Percentiles rank a stretch among this genome's conserved stretches.
These are phyloP conservation scores for Corydoras sp. DNA, from an alignment of 2,113 vertebrate species.

Conservation along the genomic window DNA sequence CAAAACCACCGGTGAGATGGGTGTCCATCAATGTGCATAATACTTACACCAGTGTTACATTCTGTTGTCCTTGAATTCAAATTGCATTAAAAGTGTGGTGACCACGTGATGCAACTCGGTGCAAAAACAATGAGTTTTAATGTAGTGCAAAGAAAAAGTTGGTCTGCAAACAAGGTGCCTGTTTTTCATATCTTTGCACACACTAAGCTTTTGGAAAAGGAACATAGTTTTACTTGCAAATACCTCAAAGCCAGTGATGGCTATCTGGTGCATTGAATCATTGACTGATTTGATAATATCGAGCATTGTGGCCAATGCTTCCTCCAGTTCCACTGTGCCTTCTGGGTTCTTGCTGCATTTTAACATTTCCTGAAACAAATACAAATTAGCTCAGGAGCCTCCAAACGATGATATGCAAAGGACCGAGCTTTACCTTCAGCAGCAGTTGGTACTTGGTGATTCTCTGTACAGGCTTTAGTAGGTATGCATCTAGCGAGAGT, in stretches of 20 bases:
- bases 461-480: conserved; percentile 86
- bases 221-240: background rate
- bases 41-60: too few relatives aligned
- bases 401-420: background rate
- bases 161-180: too few relatives aligned
- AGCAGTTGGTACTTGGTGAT: conserved; percentile 89
- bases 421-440: conserved; percentile 66
- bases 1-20: too few relatives aligned
- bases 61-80: too few relatives aligned
- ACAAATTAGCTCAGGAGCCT: background rate
- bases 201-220: background rate
- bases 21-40: too few relatives aligned
- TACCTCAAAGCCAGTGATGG: conserved; percentile 88
- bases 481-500: conserved; percentile 83
- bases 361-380: conserved; percentile 75
- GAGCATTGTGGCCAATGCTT: conserved; percentile 78
- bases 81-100: background rate
- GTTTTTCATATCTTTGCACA: background rate
- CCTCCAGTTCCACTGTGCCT: conserved; percentile 78
- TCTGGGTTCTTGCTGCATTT: conserved; percentile 84
- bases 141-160: too few relatives aligned
- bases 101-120: too few relatives aligned
- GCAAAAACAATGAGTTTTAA: too few relatives aligned
- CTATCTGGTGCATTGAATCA: conserved; percentile 91
- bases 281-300: conserved; percentile 89